Conservation (phyloP, 1,140 invertebrate species). For the Bombus turneri region DNA sequence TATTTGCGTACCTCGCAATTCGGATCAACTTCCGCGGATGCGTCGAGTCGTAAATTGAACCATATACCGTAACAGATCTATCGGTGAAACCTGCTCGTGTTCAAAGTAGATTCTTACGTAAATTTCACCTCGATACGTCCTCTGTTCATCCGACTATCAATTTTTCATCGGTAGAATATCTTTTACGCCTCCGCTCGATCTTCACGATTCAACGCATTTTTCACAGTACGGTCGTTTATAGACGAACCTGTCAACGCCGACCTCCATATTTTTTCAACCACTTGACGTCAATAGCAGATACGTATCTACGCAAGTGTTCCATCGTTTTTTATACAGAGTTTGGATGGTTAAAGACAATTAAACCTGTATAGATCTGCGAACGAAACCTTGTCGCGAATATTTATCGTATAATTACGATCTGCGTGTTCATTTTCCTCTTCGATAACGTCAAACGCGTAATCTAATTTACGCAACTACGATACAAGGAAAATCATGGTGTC, state of each 20-base stretch:
- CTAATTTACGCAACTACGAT: not conserved
- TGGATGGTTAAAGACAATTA: slow-evolving; percentile 4
- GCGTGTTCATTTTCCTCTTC: not conserved
- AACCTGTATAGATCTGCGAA: not conserved
- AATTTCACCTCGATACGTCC: not conserved
- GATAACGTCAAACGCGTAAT: not conserved
- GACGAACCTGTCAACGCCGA: not conserved
- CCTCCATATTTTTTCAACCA: not conserved
- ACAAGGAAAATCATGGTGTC: not conserved
- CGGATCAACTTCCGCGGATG: not conserved
- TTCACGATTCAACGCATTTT: slow-evolving; percentile 13
- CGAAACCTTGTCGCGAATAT: slow-evolving; percentile 15
- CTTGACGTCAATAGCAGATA: slow-evolving; percentile 7
- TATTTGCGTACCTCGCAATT: not conserved
- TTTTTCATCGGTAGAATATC: not conserved
- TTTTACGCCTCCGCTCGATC: not conserved
- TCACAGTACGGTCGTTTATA: slow-evolving; percentile 11
- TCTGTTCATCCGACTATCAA: not conserved
- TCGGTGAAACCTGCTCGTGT: slow-evolving; percentile 15
- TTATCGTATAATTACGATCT: slow-evolving; percentile 15
- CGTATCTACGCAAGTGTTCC: slow-evolving; percentile 1
- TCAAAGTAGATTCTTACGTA: not conserved
- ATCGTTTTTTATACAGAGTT: not conserved
- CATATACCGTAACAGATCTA: not conserved
- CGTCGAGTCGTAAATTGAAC: not conserved